A percentile compares a stretch with the other conserved stretches of the same genome.
phyloP scores from a whole-genome alignment of 2,888 invertebrate genomes.

The Drosophila macrospina region DNA sequence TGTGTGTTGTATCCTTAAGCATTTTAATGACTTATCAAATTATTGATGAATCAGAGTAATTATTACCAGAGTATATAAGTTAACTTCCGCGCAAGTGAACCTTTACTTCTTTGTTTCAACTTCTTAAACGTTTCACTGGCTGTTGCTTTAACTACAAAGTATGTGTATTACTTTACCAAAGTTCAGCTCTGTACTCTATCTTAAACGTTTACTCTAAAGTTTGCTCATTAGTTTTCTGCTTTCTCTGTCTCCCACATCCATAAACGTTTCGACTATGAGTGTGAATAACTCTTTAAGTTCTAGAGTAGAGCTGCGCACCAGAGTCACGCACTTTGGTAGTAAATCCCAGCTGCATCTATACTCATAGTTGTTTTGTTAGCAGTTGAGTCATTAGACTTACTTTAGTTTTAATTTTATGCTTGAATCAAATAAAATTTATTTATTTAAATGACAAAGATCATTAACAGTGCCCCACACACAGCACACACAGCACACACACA shows the following conservation, averaged over 20 bases:
- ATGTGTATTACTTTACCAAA: too few species aligned
- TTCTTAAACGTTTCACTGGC: conserved; percentile 1
- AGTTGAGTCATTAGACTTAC: conserved; percentile 45
- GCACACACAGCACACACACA: background rate
- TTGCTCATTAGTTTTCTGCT: background rate
- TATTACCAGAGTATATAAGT: too few species aligned
- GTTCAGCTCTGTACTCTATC: background rate
- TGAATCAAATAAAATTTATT: conserved; percentile 40
- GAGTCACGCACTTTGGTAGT: conserved; percentile 32
- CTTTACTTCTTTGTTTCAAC: background rate
- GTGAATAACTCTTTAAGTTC: too few species aligned
- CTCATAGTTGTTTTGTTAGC: conserved; percentile 1
- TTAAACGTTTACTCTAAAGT: background rate
- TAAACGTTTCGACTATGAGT: background rate
- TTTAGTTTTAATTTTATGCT: conserved; percentile 39
- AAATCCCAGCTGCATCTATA: conserved; percentile 8
- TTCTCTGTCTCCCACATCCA: background rate
- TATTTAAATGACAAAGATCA: conserved; percentile 48
- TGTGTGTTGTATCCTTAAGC: background rate
- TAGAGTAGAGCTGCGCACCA: conserved; percentile 7
- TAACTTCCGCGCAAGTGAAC: too few species aligned
- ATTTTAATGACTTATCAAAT: background rate
- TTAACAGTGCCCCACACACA: conserved; percentile 28
- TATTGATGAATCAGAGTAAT: too few species aligned
- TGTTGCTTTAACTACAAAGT: too few species aligned